Conservation (phyloP, 2,797 vertebrate genomes). For the Australoheros facetus region DNA sequence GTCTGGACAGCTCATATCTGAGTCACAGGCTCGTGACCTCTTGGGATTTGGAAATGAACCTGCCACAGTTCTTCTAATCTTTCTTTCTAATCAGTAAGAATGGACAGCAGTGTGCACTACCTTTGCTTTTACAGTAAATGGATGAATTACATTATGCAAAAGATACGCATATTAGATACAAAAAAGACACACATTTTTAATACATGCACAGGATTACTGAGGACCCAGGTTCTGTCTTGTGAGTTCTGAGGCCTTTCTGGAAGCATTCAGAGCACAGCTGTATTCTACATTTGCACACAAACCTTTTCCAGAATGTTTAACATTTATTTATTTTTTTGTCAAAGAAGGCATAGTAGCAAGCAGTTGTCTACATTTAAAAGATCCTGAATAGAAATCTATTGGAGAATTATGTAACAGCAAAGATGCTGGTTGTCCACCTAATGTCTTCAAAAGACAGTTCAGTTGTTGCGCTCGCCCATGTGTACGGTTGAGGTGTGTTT, state of each 20-base stretch:
- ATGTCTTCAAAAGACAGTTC: neutral
- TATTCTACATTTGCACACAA: too few species aligned
- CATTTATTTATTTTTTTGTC: too few species aligned
- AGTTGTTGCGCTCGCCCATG: neutral
- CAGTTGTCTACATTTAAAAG: too few species aligned
- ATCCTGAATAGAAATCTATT: neutral
- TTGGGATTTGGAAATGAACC: conserved; percentile 1
- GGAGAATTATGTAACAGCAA: neutral
- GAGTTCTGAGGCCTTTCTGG: neutral
- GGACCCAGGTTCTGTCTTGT: neutral
- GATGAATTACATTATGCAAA: neutral
- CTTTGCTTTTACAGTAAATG: neutral
- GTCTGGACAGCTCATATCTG: conserved; percentile 14
- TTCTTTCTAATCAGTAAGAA: neutral
- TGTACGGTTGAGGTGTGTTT: neutral
- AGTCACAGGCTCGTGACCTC: conserved; percentile 1
- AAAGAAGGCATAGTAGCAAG: too few species aligned
- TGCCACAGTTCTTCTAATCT: neutral
- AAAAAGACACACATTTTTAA: neutral
- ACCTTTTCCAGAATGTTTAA: too few species aligned
- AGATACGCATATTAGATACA: neutral
- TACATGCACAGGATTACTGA: neutral
- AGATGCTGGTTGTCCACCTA: neutral
- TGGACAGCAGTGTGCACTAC: neutral
- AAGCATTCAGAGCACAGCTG: too few species aligned